These are phyloP conservation scores for Temnothorax unifasciatus DNA, from an alignment of 2,888 invertebrate species.

Conservation along the genomic window DNA sequence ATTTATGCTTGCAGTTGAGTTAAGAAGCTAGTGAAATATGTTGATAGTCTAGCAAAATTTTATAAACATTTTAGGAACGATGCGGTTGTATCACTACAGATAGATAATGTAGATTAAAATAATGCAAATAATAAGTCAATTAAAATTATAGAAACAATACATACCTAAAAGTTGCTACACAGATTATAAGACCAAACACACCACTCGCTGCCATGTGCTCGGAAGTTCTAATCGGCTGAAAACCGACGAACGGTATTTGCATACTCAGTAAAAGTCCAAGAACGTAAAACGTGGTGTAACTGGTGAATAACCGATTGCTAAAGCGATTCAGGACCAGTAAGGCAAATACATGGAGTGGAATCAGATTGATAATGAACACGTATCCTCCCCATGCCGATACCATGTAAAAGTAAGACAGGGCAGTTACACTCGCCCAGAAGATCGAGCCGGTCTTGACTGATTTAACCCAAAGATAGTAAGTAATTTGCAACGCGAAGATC, in stretches of 20 bases:
- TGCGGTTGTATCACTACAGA: background rate
- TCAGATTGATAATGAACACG: constrained; percentile 99
- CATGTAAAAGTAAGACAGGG: constrained; percentile 99
- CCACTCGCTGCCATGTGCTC: constrained; percentile 99
- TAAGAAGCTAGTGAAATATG: background rate
- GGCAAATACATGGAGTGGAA: constrained; percentile 98
- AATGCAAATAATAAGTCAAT: constrained; percentile 9
- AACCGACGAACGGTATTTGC: constrained; percentile 98
- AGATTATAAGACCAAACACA: constrained; percentile 97
- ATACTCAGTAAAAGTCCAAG: constrained; percentile 97
- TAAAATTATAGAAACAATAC: background rate
- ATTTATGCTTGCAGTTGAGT: background rate
- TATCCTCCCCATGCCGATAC: constrained; percentile 99
- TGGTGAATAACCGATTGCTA: constrained; percentile 96
- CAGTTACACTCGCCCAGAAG: constrained; percentile 97
- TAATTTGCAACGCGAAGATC: constrained; percentile 99
- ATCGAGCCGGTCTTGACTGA: constrained; percentile 99
- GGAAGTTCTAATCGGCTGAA: constrained; percentile 99
- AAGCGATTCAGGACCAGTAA: constrained; percentile 98
- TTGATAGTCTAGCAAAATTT: background rate
- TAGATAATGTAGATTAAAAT: background rate
- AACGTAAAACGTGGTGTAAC: constrained; percentile 99
- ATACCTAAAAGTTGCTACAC: constrained; percentile 92
- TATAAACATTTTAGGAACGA: background rate
- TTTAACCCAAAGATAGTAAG: constrained; percentile 99